Evolutionary conservation across 2,797 vertebrate genomes (phyloP).

Genomic region (Sebastes nivosus): DNA sequence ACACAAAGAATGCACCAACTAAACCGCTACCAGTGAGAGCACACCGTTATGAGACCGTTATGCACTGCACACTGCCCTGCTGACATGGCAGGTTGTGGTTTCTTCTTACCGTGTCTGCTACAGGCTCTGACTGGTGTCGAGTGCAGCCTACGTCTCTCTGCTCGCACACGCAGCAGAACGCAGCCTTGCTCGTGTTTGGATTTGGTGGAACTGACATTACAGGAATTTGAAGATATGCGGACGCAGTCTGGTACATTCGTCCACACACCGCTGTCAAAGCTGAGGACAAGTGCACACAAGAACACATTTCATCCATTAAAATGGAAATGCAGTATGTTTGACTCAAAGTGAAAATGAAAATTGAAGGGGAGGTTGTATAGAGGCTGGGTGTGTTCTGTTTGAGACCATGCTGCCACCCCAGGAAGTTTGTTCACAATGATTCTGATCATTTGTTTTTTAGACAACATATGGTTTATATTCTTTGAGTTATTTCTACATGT

Average conservation of each 20-base stretch:
- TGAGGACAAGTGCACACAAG: neutral
- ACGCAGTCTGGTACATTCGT: neutral
- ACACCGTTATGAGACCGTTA: neutral
- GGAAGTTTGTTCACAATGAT: too few relatives aligned
- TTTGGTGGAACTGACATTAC: neutral
- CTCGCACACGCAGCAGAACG: conserved; percentile 25
- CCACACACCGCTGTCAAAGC: neutral
- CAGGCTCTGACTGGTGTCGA: conserved; percentile 11
- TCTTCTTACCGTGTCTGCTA: conserved; percentile 18
- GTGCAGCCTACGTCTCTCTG: neutral
- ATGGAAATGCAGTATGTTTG: neutral
- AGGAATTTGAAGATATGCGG: neutral
- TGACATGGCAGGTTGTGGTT: neutral
- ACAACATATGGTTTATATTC: too few relatives aligned
- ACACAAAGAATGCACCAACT: neutral
- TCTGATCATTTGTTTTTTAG: too few relatives aligned
- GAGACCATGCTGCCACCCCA: too few relatives aligned
- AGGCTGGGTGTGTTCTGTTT: too few relatives aligned
- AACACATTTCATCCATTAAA: neutral
- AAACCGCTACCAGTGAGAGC: neutral
- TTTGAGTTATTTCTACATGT: too few relatives aligned
- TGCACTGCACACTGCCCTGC: neutral
- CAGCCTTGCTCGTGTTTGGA: neutral
- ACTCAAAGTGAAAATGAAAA: neutral
- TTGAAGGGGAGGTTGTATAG: too few relatives aligned